A percentile compares a stretch with the other conserved stretches of the same genome.
Evolutionary conservation across 2,888 invertebrate species (phyloP).

Genomic region (Hydrotaea cyrtoneurina): DNA sequence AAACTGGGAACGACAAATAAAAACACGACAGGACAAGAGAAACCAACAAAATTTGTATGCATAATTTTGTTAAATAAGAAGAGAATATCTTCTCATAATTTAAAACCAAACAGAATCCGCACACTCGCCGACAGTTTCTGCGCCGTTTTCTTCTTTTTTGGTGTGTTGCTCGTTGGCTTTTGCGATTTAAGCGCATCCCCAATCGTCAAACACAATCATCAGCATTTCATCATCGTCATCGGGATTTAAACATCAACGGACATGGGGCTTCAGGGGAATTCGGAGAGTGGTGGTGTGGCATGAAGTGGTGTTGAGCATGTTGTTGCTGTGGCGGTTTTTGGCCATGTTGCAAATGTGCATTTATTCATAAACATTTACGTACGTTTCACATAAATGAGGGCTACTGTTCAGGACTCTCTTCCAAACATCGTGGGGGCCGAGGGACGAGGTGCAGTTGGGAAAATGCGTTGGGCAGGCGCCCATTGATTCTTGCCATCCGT

Average conservation of each 20-base stretch:
- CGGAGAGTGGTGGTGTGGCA: not conserved
- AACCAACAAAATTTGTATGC: constrained; percentile 60
- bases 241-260: constrained; percentile 47
- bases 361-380: constrained; percentile 53
- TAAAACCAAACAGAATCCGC: constrained; percentile 40
- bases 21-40: constrained; percentile 16
- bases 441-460: too few species aligned
- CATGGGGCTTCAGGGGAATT: too few species aligned
- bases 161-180: not conserved
- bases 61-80: constrained; percentile 61
- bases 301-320: not conserved
- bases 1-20: constrained; percentile 12
- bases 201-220: constrained; percentile 43
- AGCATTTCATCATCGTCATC: constrained; percentile 65
- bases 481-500: constrained; percentile 9
- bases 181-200: constrained; percentile 32
- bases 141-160: not conserved
- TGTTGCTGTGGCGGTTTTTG: constrained; percentile 2
- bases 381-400: constrained; percentile 31
- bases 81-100: constrained; percentile 64
- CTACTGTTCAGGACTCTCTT: constrained; percentile 52
- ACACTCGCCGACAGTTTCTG: not conserved
- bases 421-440: not conserved
- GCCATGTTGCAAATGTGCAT: constrained; percentile 51
- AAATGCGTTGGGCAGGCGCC: constrained; percentile 14